These are phyloP conservation scores for Dreissena polymorpha DNA, from an alignment of 1,140 invertebrate genomes.

Conservation along the genomic window DNA sequence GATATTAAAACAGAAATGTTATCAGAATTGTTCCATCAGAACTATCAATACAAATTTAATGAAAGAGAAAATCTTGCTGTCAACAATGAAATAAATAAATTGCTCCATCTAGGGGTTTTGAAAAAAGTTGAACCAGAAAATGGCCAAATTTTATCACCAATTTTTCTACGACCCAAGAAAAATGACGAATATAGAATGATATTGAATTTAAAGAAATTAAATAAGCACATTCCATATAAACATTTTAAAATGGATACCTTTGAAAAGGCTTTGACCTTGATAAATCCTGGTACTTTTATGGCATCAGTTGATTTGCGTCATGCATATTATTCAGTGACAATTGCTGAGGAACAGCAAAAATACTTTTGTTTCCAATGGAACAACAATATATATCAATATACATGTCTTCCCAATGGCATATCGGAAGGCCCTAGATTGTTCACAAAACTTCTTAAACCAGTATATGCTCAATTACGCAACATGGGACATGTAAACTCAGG, in stretches of 20 bases:
- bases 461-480: conserved; percentile 47
- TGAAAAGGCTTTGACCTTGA: conserved; percentile 14
- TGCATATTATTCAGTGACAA: conserved; percentile 46
- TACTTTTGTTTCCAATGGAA: conserved; percentile 50
- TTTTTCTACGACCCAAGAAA: conserved; percentile 22
- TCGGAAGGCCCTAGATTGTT: conserved; percentile 38
- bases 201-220: conserved; percentile 14
- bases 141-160: conserved; percentile 30
- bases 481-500: conserved; percentile 43
- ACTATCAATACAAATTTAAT: too few species aligned
- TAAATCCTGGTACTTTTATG: conserved; percentile 20
- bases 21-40: too few species aligned
- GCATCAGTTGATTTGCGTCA: conserved; percentile 41
- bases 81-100: too few species aligned
- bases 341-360: conserved; percentile 41
- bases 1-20: too few species aligned
- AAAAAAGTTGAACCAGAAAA: too few species aligned
- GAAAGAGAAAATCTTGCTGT: too few species aligned
- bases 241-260: conserved; percentile 26
- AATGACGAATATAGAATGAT: conserved; percentile 27
- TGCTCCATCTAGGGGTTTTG: too few species aligned
- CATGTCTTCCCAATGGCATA: conserved; percentile 43
- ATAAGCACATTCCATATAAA: neutral
- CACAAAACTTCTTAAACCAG: conserved; percentile 52
- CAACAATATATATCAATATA: conserved; percentile 50